A percentile compares a stretch with the other conserved stretches of the same genome.
Evolutionary conservation across 1,140 invertebrate species (phyloP).

Genomic region (Drosophila ficusphila): DNA sequence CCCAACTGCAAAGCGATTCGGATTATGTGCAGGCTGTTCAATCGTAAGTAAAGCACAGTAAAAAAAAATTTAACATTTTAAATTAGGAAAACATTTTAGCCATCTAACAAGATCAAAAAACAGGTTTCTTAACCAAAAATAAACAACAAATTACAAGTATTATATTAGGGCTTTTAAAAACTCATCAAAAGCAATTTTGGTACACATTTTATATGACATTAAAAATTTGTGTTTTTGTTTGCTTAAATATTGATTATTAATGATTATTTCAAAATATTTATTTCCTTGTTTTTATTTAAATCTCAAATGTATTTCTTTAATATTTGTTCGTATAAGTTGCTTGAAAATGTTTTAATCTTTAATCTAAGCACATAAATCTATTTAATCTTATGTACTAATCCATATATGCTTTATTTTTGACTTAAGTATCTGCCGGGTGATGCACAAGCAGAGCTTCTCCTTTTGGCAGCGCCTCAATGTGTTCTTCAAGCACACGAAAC

Average conservation of each 20-base stretch:
- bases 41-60: conserved; percentile 53
- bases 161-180: no score
- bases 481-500: conserved; percentile 85
- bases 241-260: no score
- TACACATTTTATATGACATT: no score
- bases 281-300: no score
- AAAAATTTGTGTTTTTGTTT: no score
- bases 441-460: conserved; percentile 85
- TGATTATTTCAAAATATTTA: no score
- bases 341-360: neutral
- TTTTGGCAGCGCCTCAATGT: conserved; percentile 87
- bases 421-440: conserved; percentile 80
- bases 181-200: neutral
- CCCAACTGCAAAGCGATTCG: conserved; percentile 86
- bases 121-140: no score
- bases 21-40: conserved; percentile 87
- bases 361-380: no score
- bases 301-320: no score
- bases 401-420: neutral
- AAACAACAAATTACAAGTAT: neutral
- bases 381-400: neutral
- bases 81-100: no score
- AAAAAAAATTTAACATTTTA: neutral
- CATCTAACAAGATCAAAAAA: no score
- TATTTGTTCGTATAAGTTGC: no score